Evolutionary conservation across 2,113 vertebrate genomes (phyloP).

Genomic region (Amphiprion percula): DNA sequence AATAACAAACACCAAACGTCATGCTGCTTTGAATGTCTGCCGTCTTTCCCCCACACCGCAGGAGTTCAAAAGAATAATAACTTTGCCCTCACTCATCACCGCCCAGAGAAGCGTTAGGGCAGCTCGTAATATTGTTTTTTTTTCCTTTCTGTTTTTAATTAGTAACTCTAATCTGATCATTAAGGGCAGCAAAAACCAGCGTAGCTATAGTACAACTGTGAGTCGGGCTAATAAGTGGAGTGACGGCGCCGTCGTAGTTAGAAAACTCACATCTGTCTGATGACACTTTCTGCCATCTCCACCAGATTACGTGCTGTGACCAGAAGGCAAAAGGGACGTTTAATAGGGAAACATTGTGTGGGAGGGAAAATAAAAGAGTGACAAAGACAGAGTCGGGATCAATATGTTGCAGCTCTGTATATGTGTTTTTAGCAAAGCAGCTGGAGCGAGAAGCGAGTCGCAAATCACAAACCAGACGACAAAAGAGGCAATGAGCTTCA

Average conservation of each 20-base stretch:
- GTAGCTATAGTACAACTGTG: constrained; percentile 62
- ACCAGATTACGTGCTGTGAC: constrained; percentile 58
- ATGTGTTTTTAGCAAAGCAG: constrained; percentile 11
- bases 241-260: constrained; percentile 58
- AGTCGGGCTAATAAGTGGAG: constrained; percentile 71
- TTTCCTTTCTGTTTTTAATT: constrained; percentile 83
- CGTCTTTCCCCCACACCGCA: constrained; percentile 82
- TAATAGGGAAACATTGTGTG: constrained; percentile 46
- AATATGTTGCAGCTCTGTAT: constrained; percentile 9
- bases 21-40: constrained; percentile 87
- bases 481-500: neutral
- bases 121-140: constrained; percentile 84
- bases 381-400: constrained; percentile 41
- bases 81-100: constrained; percentile 86
- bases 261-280: constrained; percentile 68
- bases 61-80: constrained; percentile 88
- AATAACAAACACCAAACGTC: constrained; percentile 86
- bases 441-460: constrained; percentile 16
- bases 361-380: constrained; percentile 36
- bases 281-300: constrained; percentile 56
- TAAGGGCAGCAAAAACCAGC: constrained; percentile 69
- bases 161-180: constrained; percentile 84
- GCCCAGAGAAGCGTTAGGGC: constrained; percentile 86
- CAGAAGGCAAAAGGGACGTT: constrained; percentile 48
- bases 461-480: neutral